Base-by-base conservation (phyloP, 30 jellyfish, hydroid and myxozoan genomes). In the Aurelia coerulea region DNA sequence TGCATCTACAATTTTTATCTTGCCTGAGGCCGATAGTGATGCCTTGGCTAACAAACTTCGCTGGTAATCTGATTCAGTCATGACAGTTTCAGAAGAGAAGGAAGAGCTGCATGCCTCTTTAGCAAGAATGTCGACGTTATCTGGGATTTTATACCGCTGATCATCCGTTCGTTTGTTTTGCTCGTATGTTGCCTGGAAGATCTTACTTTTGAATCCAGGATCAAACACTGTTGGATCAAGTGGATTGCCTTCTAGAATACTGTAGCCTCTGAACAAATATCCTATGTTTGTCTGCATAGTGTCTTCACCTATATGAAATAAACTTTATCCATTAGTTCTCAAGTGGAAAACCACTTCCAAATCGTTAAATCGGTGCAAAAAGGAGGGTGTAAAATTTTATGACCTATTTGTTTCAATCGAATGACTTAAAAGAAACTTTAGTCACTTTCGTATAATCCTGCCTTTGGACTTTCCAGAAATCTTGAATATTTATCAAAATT, bases 191-290 rank as follows among this genome's bases (percentile, higher is more conserved):
- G 79, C 60, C 58, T 83, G 52, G 35, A 83, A 83, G 58, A 83
- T 83, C 17, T 66, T 67, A 16, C 75, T 32, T 39, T 19, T 59
- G 68, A 83, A 83, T 0, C 92, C 92, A 46, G 85, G 85, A 54
- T 83, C 92, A 49, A 69, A 52, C 49, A 37, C 34, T 11, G 68
- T 73, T 2, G 84, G 85, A 53, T 70, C 79, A 70, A 83, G 19
- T 9, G 92, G 92, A 70, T 83, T 83, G 58, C 92, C 92, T 17
- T 35, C 76, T 10, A 69, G 37, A 2, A 83, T 39, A 46, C 70
- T 83, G 92, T 83, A 83, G 65, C 92, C 92, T 60, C 53, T 83
- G 18, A 83, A 37, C 68, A 83, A 41, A 52, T 68, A 83, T 29
- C 92, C 92, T 50, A 83, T 83, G 76, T 83, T 83, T 18, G 89